Evolutionary conservation across 2,797 vertebrate species (phyloP), one percentile per base, ranked within the genome.

Genomic region (Takifugu rubripes): DNA sequence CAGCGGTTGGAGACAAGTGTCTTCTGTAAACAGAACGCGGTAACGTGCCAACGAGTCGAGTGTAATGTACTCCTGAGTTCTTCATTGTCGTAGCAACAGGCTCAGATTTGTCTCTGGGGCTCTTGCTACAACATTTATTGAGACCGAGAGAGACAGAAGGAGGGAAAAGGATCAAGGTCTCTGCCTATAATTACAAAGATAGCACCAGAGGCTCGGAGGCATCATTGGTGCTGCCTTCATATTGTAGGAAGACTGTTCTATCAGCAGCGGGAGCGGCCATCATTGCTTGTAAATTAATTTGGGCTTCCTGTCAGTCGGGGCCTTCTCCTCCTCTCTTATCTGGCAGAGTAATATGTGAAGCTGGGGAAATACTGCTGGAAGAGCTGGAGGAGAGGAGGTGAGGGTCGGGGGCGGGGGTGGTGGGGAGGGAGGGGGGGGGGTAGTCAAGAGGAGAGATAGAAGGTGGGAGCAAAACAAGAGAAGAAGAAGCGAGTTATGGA

Each of bases 231-330:
- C 52, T 81, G 80, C 72, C 76, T 82, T 74, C 76, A 82, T 83
- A 79, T 82, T 86, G 84, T 87, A 86, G 72, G 66, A 83, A 84
- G 84, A 85, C 85, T 82, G 83, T 84, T 89, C 80, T 87, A 88
- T 87, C 84, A 82, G 82, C 75, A 42, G 74, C 49, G 66, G 66
- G 80, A 83, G 70, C 9, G n/a, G 78, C 83, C 84, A 82, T 78
- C 83, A 58, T 79, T 81, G 84, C 86, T 89, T 88, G 85, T 90
- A 88, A 89, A 91, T 91, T 90, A 88, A 89, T 88, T 90, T 89
- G 83, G 85, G 80, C 68, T 78, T 71, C 75, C 84, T 86, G 87
- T 88, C 87, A 87, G 78, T 67, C 77, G 65, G 79, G 78, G 70
- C 71, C 67, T 74, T 77, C 33, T 33, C 33, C 78, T 76, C 68